Base-by-base conservation (phyloP, 2,888 invertebrate species). In the Tinea pellionella region DNA sequence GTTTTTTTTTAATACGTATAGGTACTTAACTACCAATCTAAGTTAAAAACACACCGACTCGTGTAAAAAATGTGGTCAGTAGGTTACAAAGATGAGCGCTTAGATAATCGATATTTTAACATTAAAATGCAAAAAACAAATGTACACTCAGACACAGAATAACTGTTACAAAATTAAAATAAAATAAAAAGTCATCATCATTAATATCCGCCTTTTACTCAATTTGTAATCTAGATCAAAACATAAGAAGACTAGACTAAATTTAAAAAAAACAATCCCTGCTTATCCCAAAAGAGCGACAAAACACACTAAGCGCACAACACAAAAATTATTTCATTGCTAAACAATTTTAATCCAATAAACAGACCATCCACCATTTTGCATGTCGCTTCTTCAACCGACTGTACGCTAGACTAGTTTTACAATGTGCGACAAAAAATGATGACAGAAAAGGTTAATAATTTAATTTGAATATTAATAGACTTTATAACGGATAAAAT, bases 401-500 rank as follows among this genome's bases (percentile, higher is more conserved):
- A 15, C 47, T 47, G 47, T 47, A 47, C 47, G 6, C 15, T n/a
- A n/a, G 15, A 15, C 47, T 15, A 47, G 13, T 47, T 47, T 37
- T 37, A n/a, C 9, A 47, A 15, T 47, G 13, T 47, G 47, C 47
- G 47, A 47, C 47, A 47, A 47, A 47, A 47, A 15, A 47, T 2
- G 13, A 47, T 47, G 47, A 15, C 47, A 47, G 3, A 2, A 47
- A 47, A 47, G 47, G 47, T 47, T 15, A 16, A 37, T 16, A 16
- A 15, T 47, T 47, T 47, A 15, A 47, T 47, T n/a, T 47, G 47
- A 47, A 47, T 47, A 47, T 47, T 47, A 47, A 47, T 47, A 6
- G 47, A 47, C 47, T 15, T 47, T n/a, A 15, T 47, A 47, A 47
- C 47, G 47, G 47, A 15, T 6, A 47, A 47, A 6, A 47, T 15